Percentiles rank a stretch among this genome's conserved stretches.
Evolutionary conservation across 2,797 vertebrate genomes (phyloP).

Genomic region (Brachyalestes nurse): DNA sequence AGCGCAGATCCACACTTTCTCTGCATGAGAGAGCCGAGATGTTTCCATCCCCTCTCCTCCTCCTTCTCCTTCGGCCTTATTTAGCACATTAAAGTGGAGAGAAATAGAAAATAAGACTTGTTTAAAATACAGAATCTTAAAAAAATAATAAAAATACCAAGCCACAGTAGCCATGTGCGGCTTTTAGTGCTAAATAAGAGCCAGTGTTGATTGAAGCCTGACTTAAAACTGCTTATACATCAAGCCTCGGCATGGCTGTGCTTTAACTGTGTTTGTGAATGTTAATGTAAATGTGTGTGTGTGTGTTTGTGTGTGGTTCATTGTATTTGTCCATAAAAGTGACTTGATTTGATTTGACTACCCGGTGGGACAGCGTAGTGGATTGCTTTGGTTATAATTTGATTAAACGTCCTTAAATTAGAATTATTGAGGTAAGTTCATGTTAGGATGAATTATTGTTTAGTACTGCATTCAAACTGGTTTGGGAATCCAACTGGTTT

Average conservation of each 20-base stretch:
- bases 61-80: slow-evolving; percentile 32
- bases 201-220: slow-evolving; percentile 70
- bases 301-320: slow-evolving; percentile 4
- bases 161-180: not conserved
- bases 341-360: slow-evolving; percentile 5
- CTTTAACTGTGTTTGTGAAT: slow-evolving; percentile 42
- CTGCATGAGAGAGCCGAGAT: slow-evolving; percentile 61
- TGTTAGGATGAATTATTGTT: not conserved
- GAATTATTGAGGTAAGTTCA: not conserved
- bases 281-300: slow-evolving; percentile 35
- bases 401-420: not conserved
- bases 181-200: slow-evolving; percentile 64
- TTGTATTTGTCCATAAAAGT: not conserved
- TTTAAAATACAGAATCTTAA: not conserved
- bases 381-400: not conserved
- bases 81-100: slow-evolving; percentile 24
- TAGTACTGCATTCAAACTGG: no score
- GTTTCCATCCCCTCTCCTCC: slow-evolving; percentile 44
- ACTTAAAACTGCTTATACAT: slow-evolving; percentile 47
- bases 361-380: not conserved
- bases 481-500: not conserved
- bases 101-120: not conserved
- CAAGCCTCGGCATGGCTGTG: slow-evolving; percentile 67
- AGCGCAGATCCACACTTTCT: slow-evolving; percentile 57
- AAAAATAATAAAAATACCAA: not conserved